Base-by-base conservation (phyloP, 2,113 vertebrate species). In the Callipepla californica region DNA sequence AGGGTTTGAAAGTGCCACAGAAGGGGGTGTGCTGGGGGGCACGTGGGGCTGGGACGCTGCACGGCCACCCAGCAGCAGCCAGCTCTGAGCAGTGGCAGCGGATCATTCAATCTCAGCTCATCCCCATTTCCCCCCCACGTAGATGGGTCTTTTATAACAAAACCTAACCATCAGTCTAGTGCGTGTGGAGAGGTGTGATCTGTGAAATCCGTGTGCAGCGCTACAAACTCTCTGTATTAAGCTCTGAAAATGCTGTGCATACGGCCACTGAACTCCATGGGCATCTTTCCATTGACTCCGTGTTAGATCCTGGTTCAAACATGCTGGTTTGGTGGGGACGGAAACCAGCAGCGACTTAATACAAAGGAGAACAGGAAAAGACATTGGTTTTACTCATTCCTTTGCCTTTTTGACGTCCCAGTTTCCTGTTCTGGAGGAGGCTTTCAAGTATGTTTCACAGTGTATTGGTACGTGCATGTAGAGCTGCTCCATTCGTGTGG, bases 201-300 rank as follows among this genome's bases (percentile, higher is more conserved):
- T 92, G 34, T 74, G 80, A 95, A 92, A 94, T 38, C 90, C 82
- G 6, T 50, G 72, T 50, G 50, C 68, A 94, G 90, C 89, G 85
- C 80, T 28, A 68, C 38, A 61, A 26, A 69, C 70, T 80, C 88
- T 85, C 73, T 86, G 0, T 51, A 63, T 57, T 57, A 67, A 84
- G 25, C 61, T 72, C 62, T 44, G 66, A 61, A 91, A 78, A 51
- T 78, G 51, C 85, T 82, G 81, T 75, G 76, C n/a, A 16, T 6
- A 8, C 57, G 48, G 34, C 19, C 47, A 47, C 70, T 47, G 69
- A 89, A 42, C 45, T 96, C 65, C 7, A 3, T 34, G 68, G 44
- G 48, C 83, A 62, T 80, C 72, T 73, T 77, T 30, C 53, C 55
- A 63, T 6, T 74, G 75, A 62, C 59, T 70, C 66, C 30, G 11